Evolutionary conservation across 2,888 invertebrate genomes (phyloP).

Genomic region (Apocheima hispidaria): DNA sequence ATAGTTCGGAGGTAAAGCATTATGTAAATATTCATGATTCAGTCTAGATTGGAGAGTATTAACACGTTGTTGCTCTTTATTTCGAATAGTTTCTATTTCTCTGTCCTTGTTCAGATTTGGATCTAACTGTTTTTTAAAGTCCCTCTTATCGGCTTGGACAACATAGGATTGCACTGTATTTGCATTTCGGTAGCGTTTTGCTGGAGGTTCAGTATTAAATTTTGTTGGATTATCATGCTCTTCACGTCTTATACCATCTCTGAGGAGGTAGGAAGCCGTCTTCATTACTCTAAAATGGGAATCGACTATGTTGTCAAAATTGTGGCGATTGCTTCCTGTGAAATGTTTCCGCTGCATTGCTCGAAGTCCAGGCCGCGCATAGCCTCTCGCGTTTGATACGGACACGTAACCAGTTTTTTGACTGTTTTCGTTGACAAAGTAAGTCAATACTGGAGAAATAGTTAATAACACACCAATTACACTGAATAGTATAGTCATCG

Average conservation of each 20-base stretch:
- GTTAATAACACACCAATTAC: background rate
- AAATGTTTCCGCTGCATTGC: conserved; percentile 8
- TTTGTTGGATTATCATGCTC: background rate
- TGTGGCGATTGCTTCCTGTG: conserved; percentile 1
- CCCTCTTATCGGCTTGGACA: background rate
- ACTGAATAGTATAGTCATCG: conserved; percentile 4
- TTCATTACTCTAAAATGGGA: conserved; percentile 16
- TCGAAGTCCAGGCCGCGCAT: background rate
- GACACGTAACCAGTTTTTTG: conserved; percentile 8
- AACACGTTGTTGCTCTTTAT: background rate
- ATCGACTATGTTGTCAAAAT: conserved; percentile 6
- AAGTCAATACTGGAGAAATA: conserved; percentile 1
- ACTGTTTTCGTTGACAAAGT: conserved; percentile 2
- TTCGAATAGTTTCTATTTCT: background rate
- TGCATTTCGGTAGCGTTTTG: background rate
- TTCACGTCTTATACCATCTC: background rate
- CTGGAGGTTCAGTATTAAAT: conserved; percentile 10
- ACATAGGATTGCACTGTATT: background rate
- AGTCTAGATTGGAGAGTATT: background rate
- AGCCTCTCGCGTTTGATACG: conserved; percentile 5
- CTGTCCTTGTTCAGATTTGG: background rate
- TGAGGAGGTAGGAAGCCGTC: background rate
- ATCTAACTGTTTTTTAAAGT: conserved; percentile 1
- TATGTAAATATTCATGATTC: background rate
- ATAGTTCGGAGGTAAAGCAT: background rate